Conservation (phyloP, 2,888 invertebrate species). For the Zhuqinia jingwanae region DNA sequence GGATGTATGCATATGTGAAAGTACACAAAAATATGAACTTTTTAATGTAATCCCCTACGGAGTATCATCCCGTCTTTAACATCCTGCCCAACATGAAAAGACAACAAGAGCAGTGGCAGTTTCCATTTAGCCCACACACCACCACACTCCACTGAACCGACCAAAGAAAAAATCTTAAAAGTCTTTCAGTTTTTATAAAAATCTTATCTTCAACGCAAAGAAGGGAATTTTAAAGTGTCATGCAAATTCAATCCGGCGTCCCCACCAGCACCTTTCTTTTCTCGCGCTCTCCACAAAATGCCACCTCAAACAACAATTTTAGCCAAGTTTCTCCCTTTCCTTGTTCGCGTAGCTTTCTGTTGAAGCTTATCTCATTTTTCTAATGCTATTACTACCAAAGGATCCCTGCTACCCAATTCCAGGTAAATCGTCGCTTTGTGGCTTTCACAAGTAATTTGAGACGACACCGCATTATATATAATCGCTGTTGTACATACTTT, state of each 20-base stretch:
- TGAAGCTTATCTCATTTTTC: slow-evolving; percentile 47
- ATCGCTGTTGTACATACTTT: background rate
- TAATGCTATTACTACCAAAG: slow-evolving; percentile 44
- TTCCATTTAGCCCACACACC: background rate
- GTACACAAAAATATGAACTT: slow-evolving; percentile 4
- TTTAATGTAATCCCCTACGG: slow-evolving; percentile 10
- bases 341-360: background rate
- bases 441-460: slow-evolving; percentile 52
- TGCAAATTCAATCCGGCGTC: slow-evolving; percentile 48
- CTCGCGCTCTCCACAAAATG: background rate
- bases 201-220: background rate
- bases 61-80: background rate
- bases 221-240: slow-evolving; percentile 13
- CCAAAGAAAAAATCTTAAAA: background rate
- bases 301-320: slow-evolving; percentile 27
- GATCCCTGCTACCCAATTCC: slow-evolving; percentile 38
- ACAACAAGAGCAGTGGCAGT: background rate
- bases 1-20: slow-evolving; percentile 27
- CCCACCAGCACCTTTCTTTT: background rate
- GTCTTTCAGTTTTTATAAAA: background rate
- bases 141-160: background rate
- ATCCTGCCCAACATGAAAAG: background rate
- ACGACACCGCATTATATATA: slow-evolving; percentile 27
- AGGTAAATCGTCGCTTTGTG: slow-evolving; percentile 43
- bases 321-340: background rate